Percentiles rank a stretch among this genome's conserved stretches.
Conservation (phyloP, 2,113 vertebrate genomes). For the Dascyllus trimaculatus region DNA sequence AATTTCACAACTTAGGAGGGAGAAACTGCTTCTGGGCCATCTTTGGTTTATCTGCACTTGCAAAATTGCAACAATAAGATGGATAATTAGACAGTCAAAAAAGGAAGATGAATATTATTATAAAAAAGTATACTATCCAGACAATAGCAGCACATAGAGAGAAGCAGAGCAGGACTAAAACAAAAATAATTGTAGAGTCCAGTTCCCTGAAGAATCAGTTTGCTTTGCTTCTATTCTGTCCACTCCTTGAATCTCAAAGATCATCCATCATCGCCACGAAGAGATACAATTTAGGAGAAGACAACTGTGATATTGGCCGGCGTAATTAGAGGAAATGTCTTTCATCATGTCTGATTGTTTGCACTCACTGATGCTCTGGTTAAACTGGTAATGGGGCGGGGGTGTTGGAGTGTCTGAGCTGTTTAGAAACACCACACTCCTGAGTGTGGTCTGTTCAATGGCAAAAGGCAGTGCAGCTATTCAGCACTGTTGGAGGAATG, state of each 20-base stretch:
- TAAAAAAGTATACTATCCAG: slow-evolving; percentile 8
- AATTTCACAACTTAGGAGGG: not conserved
- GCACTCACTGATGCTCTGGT: slow-evolving; percentile 55
- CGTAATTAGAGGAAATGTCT: slow-evolving; percentile 65
- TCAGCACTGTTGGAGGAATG: slow-evolving; percentile 82
- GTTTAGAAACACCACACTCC: slow-evolving; percentile 81
- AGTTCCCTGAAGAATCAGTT: slow-evolving; percentile 39
- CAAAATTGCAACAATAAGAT: slow-evolving; percentile 2
- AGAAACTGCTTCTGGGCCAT: not conserved
- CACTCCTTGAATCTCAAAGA: slow-evolving; percentile 30
- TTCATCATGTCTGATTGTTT: slow-evolving; percentile 57
- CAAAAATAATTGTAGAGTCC: slow-evolving; percentile 52
- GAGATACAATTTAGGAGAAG: slow-evolving; percentile 48
- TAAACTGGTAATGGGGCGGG: slow-evolving; percentile 24
- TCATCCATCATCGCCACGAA: slow-evolving; percentile 28
- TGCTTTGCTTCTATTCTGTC: slow-evolving; percentile 42
- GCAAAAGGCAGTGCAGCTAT: slow-evolving; percentile 63
- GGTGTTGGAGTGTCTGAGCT: slow-evolving; percentile 61
- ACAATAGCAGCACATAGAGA: slow-evolving; percentile 22
- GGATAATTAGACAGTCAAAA: slow-evolving; percentile 30
- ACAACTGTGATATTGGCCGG: slow-evolving; percentile 21
- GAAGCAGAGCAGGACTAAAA: slow-evolving; percentile 10
- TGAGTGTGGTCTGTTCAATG: slow-evolving; percentile 81
- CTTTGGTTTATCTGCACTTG: not conserved
- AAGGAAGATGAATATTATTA: slow-evolving; percentile 11